phyloP scores from a whole-genome alignment of 2,888 invertebrate genomes.

The Dryomyza anilis region DNA sequence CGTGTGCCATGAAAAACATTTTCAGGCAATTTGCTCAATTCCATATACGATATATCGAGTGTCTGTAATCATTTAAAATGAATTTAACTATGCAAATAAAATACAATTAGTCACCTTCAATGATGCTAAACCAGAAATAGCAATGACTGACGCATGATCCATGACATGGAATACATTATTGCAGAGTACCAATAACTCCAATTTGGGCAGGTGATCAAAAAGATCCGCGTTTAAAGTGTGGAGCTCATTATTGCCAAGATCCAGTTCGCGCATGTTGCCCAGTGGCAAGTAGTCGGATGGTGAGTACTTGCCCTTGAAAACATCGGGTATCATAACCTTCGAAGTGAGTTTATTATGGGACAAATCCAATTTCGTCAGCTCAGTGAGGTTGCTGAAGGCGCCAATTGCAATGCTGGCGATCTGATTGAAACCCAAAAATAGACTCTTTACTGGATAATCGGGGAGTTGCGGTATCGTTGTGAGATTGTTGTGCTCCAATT shows the following conservation, averaged over 20 bases:
- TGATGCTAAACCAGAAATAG: constrained; percentile 69
- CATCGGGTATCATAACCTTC: constrained; percentile 67
- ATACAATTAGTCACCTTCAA: constrained; percentile 66
- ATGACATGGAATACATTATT: constrained; percentile 76
- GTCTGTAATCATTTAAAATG: constrained; percentile 59
- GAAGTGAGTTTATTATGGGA: constrained; percentile 71
- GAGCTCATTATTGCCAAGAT: constrained; percentile 73
- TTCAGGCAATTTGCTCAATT: constrained; percentile 68
- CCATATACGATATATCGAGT: constrained; percentile 73
- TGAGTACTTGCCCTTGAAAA: constrained; percentile 67
- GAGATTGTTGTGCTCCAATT: constrained; percentile 52
- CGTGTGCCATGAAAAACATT: constrained; percentile 72
- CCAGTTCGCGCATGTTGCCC: constrained; percentile 45
- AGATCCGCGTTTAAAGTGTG: constrained; percentile 73
- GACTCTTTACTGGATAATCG: constrained; percentile 59
- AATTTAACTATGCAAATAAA: constrained; percentile 29
- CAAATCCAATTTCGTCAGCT: constrained; percentile 70
- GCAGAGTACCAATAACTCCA: constrained; percentile 72
- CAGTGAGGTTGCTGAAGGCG: constrained; percentile 69
- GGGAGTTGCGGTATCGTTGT: constrained; percentile 62
- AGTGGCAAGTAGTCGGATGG: constrained; percentile 46
- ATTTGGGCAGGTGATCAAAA: constrained; percentile 74
- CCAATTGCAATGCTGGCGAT: constrained; percentile 68
- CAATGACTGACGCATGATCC: constrained; percentile 68
- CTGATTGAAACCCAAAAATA: constrained; percentile 69